Conservation (phyloP, 2,113 vertebrate species). For the Grallaria varia region DNA sequence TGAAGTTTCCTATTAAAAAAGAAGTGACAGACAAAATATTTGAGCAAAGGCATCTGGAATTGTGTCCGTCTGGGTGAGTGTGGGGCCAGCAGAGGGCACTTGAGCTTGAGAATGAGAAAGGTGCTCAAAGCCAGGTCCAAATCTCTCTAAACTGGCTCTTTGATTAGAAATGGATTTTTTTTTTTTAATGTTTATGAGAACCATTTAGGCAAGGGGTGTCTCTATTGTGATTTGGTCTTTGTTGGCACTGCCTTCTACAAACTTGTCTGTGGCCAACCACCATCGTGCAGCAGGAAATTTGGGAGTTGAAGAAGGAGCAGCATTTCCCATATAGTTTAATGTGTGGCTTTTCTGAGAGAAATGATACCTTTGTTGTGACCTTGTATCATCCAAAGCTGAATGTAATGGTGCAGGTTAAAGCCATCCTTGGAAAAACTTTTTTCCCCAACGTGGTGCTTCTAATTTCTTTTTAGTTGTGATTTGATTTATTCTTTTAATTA, state of each 20-base stretch:
- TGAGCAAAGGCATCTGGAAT: slow-evolving; percentile 25
- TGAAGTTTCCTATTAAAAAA: not conserved
- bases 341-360: slow-evolving; percentile 1
- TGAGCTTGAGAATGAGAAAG: not conserved
- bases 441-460: slow-evolving; percentile 11
- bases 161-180: slow-evolving; percentile 23
- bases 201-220: slow-evolving; percentile 25
- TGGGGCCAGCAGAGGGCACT: slow-evolving; percentile 64
- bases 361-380: not conserved
- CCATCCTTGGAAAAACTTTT: not conserved
- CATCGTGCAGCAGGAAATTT: slow-evolving; percentile 15
- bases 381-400: not conserved
- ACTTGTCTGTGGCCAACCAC: not conserved
- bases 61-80: slow-evolving; percentile 27
- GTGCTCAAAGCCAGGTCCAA: slow-evolving; percentile 33
- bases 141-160: not conserved
- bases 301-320: not conserved
- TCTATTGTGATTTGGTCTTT: slow-evolving; percentile 19
- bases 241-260: not conserved
- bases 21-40: not conserved
- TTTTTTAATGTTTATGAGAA: not conserved
- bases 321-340: not conserved
- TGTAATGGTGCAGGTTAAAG: not conserved
- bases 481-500: slow-evolving; percentile 70
- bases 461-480: slow-evolving; percentile 46